Evolutionary conservation across 2,888 invertebrate genomes (phyloP).

Genomic region (Pseudococcus viburni): DNA sequence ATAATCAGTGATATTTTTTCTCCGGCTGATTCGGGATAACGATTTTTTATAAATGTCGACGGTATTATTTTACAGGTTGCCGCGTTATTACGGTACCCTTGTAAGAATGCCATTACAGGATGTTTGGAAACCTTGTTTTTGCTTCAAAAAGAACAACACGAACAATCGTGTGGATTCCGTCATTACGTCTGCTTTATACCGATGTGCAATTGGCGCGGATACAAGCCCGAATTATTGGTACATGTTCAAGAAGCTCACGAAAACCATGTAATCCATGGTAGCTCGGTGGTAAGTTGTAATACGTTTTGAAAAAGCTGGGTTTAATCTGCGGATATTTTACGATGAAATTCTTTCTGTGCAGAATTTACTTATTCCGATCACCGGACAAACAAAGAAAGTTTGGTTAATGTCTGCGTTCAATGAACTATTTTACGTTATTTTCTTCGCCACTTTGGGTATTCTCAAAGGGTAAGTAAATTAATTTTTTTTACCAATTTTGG

Average conservation of each 20-base stretch:
- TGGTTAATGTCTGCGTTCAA: conserved; percentile 62
- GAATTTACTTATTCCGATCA: conserved; percentile 57
- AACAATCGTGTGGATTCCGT: conserved; percentile 73
- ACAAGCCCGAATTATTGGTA: conserved; percentile 67
- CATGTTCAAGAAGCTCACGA: conserved; percentile 69
- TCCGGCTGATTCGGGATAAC: not conserved
- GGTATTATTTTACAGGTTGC: conserved; percentile 71
- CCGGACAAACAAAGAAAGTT: conserved; percentile 55
- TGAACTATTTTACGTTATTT: conserved; percentile 58
- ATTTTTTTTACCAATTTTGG: too few species aligned
- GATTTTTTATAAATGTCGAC: not conserved
- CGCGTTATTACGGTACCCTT: conserved; percentile 75
- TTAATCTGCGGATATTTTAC: not conserved
- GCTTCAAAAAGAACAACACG: conserved; percentile 73
- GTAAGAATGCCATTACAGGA: conserved; percentile 72
- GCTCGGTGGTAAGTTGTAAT: conserved; percentile 23
- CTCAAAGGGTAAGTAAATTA: conserved; percentile 32
- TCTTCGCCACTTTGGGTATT: conserved; percentile 54
- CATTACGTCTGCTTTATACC: conserved; percentile 74
- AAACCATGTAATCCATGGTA: conserved; percentile 67
- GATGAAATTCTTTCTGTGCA: not conserved
- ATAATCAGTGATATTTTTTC: conserved; percentile 45
- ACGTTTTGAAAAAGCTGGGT: conserved; percentile 55
- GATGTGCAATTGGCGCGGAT: conserved; percentile 70
- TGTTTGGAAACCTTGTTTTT: conserved; percentile 73